A percentile compares a stretch with the other conserved stretches of the same genome.
phyloP scores from a whole-genome alignment of 23 tunicate genomes.

The Phallusia fumigata region DNA sequence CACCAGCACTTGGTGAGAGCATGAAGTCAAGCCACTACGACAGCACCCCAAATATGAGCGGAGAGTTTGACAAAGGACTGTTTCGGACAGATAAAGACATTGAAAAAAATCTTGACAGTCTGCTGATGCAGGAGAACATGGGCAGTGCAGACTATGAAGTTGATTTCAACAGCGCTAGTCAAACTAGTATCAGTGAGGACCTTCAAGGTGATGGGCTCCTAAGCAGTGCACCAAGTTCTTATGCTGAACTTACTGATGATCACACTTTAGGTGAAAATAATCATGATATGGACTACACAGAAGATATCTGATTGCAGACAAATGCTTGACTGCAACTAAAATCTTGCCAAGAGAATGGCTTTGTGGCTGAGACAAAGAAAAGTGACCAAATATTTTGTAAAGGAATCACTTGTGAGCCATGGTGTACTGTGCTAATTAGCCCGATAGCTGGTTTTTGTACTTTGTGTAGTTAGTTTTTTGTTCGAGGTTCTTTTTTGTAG shows the following conservation, averaged over 20 bases:
- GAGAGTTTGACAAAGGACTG: background rate
- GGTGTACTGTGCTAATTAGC: too few relatives aligned
- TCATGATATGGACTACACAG: constrained; percentile 66
- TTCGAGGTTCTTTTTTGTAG: too few relatives aligned
- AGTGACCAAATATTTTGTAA: too few relatives aligned
- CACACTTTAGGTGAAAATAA: constrained; percentile 25
- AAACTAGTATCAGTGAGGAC: constrained; percentile 78
- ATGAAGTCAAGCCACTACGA: background rate
- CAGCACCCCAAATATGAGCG: background rate
- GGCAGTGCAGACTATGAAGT: constrained; percentile 53
- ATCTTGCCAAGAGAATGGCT: background rate
- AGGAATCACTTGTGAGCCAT: too few relatives aligned
- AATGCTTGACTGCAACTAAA: background rate
- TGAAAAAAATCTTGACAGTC: constrained; percentile 2
- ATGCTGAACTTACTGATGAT: constrained; percentile 65
- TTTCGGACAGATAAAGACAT: background rate
- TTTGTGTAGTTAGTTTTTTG: too few relatives aligned
- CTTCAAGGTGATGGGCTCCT: constrained; percentile 54
- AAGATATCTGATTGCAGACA: constrained; percentile 31
- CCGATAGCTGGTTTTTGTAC: too few relatives aligned
- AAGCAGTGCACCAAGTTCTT: constrained; percentile 44
- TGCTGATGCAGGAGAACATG: background rate
- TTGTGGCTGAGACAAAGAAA: too few relatives aligned
- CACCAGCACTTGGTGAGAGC: background rate
- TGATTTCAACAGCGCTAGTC: constrained; percentile 66